Percentiles rank a stretch among this genome's conserved stretches.
Conservation (phyloP, 2,888 invertebrate genomes). For the Heliconius ismenius region DNA sequence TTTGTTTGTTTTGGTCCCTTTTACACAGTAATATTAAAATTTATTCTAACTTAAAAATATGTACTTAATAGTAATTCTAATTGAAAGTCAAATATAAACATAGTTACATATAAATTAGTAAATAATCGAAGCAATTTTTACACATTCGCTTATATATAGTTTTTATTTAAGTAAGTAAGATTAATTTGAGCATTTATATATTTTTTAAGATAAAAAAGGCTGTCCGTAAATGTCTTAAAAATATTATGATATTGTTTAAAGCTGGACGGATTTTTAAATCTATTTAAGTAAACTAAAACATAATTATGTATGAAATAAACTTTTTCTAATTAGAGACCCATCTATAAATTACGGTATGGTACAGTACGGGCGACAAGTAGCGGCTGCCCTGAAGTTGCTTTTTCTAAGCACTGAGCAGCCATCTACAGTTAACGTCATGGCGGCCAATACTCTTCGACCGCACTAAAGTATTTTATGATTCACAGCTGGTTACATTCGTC, state of each 20-base stretch:
- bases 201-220: background rate
- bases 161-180: background rate
- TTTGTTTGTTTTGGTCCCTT: background rate
- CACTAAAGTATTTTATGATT: no score
- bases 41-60: background rate
- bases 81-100: background rate
- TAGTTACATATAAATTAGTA: conserved; percentile 14
- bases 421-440: no score
- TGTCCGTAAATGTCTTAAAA: background rate
- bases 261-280: background rate
- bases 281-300: background rate
- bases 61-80: background rate
- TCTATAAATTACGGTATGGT: no score
- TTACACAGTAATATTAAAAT: background rate
- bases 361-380: no score
- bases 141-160: background rate
- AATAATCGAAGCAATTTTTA: conserved; percentile 1
- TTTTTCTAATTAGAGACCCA: no score
- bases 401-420: no score
- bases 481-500: no score
- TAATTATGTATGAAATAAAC: no score
- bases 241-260: background rate
- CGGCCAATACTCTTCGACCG: no score
- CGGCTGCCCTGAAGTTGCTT: no score
- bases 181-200: conserved; percentile 11